These are phyloP conservation scores for Parnassius glacialis DNA, from an alignment of 2,888 invertebrate species.

Conservation along the genomic window DNA sequence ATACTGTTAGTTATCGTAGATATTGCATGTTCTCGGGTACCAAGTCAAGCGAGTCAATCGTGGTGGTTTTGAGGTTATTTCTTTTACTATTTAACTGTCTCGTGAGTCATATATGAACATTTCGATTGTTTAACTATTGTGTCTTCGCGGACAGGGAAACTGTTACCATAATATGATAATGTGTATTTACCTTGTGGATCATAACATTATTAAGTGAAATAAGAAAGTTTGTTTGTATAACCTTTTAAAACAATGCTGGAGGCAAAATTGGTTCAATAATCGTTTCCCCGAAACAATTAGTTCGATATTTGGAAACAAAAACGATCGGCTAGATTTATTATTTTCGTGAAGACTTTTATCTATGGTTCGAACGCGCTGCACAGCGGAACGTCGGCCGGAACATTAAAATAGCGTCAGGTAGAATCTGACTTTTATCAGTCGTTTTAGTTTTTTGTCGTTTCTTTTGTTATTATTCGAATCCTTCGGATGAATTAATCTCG, in stretches of 20 bases:
- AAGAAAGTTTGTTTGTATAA: too few species aligned
- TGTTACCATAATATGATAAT: too few species aligned
- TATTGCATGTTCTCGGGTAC: too few species aligned
- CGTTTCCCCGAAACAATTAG: conserved; percentile 71
- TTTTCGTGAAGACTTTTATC: conserved; percentile 75
- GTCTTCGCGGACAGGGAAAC: too few species aligned
- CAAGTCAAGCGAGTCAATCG: too few species aligned
- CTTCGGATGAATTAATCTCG: conserved; percentile 78
- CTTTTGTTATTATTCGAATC: conserved; percentile 73
- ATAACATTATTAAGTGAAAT: too few species aligned
- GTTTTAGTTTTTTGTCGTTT: conserved; percentile 74
- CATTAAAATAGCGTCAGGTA: conserved; percentile 55
- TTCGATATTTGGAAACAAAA: conserved; percentile 61
- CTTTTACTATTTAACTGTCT: too few species aligned
- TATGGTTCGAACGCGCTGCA: conserved; percentile 47
- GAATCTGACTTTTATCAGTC: conserved; percentile 69
- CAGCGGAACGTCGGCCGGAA: conserved; percentile 47
- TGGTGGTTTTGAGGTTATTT: too few species aligned
- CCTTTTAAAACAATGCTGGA: conserved; percentile 32
- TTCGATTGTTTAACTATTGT: too few species aligned
- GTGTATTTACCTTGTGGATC: too few species aligned
- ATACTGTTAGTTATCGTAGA: too few species aligned
- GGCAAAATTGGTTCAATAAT: conserved; percentile 62
- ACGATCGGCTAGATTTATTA: conserved; percentile 76
- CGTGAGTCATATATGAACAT: too few species aligned